Evolutionary conservation across 2,113 vertebrate genomes (phyloP).

Genomic region (Geothlypis trichas): DNA sequence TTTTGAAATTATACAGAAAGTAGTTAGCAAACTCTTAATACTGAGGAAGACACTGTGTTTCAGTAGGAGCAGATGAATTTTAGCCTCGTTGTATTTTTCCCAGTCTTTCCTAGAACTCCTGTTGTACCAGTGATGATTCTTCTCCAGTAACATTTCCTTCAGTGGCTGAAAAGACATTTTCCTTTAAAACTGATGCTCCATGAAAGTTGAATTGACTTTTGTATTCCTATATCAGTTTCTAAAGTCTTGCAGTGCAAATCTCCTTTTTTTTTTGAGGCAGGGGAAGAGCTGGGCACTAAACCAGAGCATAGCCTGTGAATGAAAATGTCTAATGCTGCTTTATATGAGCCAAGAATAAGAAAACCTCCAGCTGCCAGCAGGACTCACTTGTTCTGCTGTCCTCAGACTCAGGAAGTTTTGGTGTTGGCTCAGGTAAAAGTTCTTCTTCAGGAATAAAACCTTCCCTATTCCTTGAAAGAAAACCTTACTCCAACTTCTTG

Average conservation of each 20-base stretch:
- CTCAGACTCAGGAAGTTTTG: background rate
- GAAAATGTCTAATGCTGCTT: background rate
- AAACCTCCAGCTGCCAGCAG: background rate
- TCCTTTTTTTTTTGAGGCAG: fast-evolving
- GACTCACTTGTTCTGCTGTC: background rate
- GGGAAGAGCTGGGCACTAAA: background rate
- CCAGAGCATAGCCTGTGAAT: background rate
- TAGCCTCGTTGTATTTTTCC: background rate
- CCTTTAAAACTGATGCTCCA: background rate
- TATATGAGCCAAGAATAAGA: background rate
- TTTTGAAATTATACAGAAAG: background rate
- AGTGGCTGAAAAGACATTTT: background rate
- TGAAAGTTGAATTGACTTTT: background rate
- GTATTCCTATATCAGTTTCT: background rate
- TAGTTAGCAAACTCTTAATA: background rate
- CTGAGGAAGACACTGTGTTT: background rate
- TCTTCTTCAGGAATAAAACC: background rate
- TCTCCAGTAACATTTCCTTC: background rate
- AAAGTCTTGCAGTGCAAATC: background rate
- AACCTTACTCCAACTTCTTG: background rate
- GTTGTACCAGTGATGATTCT: background rate
- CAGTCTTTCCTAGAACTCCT: background rate
- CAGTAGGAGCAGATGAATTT: background rate
- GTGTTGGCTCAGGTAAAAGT: background rate
- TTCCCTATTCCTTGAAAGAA: background rate